Evolutionary conservation across 2,888 invertebrate species (phyloP), one percentile per base, ranked within the genome.

Genomic region (Lepidocyrtoides sp.): DNA sequence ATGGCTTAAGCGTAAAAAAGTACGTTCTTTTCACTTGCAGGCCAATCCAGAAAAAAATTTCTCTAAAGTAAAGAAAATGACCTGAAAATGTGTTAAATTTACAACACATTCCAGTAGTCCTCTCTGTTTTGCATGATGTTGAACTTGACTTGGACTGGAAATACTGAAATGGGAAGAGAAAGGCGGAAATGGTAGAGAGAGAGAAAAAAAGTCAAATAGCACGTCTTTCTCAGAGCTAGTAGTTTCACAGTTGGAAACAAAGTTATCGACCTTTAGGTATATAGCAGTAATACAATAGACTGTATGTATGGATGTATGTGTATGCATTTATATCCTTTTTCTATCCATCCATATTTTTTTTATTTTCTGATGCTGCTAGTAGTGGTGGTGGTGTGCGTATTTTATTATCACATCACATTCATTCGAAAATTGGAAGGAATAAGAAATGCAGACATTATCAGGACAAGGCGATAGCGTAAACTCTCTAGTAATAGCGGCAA

Each of bases 241-340:
- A n/a, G n/a, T 60, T 10, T 4, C 23, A 23, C 1, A 26, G 26
- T 12, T 23, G 51, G 17, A 29, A 51, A n/a, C n/a, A 83, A 86
- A 86, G 86, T 86, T 86, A 86, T 87, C 87, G 87, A 87, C 87
- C 87, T n/a, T 87, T n/a, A 60, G n/a, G n/a, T 32, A 32, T 7
- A 32, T 32, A 23, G n/a, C n/a, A n/a, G n/a, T n/a, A n/a, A n/a
- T n/a, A n/a, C n/a, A n/a, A n/a, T n/a, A n/a, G n/a, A n/a, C n/a
- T n/a, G n/a, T n/a, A n/a, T n/a, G n/a, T n/a, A n/a, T n/a, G n/a
- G n/a, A n/a, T n/a, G n/a, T n/a, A n/a, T n/a, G n/a, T n/a, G n/a
- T n/a, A 8, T 26, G 20, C 12, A 10, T 12, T 8, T 51, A 8
- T 23, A 14, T 60, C 2, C 23, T 10, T 8, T 57, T 66, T 66